Evolutionary conservation across 2,888 invertebrate genomes (phyloP), one percentile per base, ranked within the genome.

Genomic region (Allygus modestus): DNA sequence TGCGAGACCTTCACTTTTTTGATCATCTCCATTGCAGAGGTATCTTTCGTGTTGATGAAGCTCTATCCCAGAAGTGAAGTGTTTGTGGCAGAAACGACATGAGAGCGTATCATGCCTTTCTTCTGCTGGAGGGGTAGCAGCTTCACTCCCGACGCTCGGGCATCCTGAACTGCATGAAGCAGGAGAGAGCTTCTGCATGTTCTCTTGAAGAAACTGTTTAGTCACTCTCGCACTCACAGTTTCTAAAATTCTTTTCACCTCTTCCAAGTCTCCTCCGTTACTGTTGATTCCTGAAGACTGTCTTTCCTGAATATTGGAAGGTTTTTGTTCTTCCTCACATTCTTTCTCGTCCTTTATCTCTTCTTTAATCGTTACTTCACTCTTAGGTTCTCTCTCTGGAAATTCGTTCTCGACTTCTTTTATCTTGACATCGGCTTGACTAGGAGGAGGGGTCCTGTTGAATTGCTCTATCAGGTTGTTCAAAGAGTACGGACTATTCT

Each of bases 151-250:
- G 5, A 87, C 87, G 75, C 87, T 88, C 1, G 87, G 87, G 37
- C 88, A 87, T 0, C 87, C 88, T 15, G 88, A 88, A 33, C 88
- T 88, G 17, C 88, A 88, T 31, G 93, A 91, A 15, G 92, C 92
- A 0, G 94, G 93, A 0, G 94, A 93, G 77, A 93, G 91, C 88
- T 94, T 95, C 85, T 94, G 93, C 89, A 94, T 93, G 75, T 87
- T 87, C 0, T 94, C 93, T 89, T 94, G 94, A 86, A 95, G 92
- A 85, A 95, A 92, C 89, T 95, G 94, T 90, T 95, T 95, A 12
- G 95, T 95, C 20, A 95, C 95, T 0, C 94, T 94, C 17, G 95
- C 93, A 89, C 94, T 95, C 17, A 96, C 95, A 12, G 94, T 95
- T 89, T 96, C 95, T 87, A 95, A 90, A 87, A 96, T 94, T 84